Evolutionary conservation across 1,140 invertebrate species (phyloP).

Genomic region (Drosophila tani): DNA sequence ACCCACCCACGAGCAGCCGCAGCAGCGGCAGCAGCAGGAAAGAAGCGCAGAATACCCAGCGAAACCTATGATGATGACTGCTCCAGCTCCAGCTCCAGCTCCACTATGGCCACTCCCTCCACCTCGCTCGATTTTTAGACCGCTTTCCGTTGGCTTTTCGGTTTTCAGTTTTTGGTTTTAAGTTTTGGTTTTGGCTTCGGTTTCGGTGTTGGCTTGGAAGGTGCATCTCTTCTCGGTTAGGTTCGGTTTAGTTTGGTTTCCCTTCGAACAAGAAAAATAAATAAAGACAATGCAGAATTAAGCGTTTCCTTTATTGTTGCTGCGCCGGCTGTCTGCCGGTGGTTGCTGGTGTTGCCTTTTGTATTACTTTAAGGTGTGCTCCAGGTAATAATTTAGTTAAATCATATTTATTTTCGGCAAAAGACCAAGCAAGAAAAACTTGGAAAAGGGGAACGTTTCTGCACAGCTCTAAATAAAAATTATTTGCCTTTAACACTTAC

Average conservation of each 20-base stretch:
- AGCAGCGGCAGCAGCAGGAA: constrained; percentile 5
- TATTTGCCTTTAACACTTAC: constrained; percentile 81
- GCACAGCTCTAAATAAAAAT: constrained; percentile 63
- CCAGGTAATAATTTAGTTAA: constrained; percentile 84
- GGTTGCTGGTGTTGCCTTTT: constrained; percentile 65
- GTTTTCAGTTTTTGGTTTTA: constrained; percentile 13
- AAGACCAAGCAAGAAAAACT: constrained; percentile 49
- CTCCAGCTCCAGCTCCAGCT: constrained; percentile 8
- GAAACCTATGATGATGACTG: constrained; percentile 82
- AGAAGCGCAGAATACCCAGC: constrained; percentile 50
- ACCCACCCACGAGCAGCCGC: constrained; percentile 80
- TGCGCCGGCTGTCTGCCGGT: constrained; percentile 47
- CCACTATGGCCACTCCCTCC: constrained; percentile 43
- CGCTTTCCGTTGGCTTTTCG: constrained; percentile 35
- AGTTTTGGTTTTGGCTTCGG: constrained; percentile 21
- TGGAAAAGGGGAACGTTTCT: constrained; percentile 18
- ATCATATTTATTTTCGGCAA: constrained; percentile 74
- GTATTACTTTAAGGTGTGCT: constrained; percentile 85
- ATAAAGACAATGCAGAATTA: constrained; percentile 81
- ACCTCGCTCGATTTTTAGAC: constrained; percentile 37
- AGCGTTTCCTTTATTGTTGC: constrained; percentile 83
- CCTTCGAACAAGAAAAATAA: constrained; percentile 28
- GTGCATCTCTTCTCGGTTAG: constrained; percentile 61
- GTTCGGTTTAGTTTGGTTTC: constrained; percentile 33
- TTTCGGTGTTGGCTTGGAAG: constrained; percentile 34